Conservation (phyloP, 2,888 invertebrate genomes). For the Leptopilina drosophilae region DNA sequence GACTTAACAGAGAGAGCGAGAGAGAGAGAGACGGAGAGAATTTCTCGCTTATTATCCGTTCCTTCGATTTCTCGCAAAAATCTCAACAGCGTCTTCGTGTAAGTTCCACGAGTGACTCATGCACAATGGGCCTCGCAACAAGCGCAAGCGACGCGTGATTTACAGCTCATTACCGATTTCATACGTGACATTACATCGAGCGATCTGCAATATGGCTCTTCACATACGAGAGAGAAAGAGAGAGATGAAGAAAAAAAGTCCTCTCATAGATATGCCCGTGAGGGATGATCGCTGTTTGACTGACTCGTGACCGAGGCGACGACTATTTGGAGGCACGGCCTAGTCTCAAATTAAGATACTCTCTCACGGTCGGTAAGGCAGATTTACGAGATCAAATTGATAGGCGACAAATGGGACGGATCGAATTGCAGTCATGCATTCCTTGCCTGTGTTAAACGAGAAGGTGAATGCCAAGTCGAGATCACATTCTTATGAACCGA, state of each 20-base stretch:
- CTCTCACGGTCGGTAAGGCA: conserved; percentile 22
- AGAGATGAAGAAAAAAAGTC: not conserved
- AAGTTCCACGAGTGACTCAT: conserved; percentile 57
- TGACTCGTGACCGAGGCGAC: conserved; percentile 23
- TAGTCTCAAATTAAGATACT: conserved; percentile 1
- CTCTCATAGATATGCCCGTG: conserved; percentile 30
- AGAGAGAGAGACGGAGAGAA: conserved; percentile 56
- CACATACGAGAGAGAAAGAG: not conserved
- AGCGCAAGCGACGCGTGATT: conserved; percentile 65
- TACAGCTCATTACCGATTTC: conserved; percentile 76
- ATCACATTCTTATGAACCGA: not conserved
- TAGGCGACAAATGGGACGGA: conserved; percentile 19
- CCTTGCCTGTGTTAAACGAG: not conserved
- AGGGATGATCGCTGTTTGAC: conserved; percentile 24
- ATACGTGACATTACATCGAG: conserved; percentile 60
- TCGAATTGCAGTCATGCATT: conserved; percentile 16
- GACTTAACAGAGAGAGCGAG: conserved; percentile 31
- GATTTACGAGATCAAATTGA: conserved; percentile 36
- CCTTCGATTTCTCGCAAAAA: conserved; percentile 64
- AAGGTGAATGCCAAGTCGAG: conserved; percentile 14
- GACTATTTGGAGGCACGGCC: conserved; percentile 18
- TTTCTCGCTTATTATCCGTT: conserved; percentile 76
- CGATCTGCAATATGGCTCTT: conserved; percentile 14
- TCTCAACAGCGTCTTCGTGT: conserved; percentile 54
- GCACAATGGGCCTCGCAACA: conserved; percentile 60